Evolutionary conservation across 53 echinoderm and acorn worm genomes (phyloP).

Genomic region (Crossaster papposus): DNA sequence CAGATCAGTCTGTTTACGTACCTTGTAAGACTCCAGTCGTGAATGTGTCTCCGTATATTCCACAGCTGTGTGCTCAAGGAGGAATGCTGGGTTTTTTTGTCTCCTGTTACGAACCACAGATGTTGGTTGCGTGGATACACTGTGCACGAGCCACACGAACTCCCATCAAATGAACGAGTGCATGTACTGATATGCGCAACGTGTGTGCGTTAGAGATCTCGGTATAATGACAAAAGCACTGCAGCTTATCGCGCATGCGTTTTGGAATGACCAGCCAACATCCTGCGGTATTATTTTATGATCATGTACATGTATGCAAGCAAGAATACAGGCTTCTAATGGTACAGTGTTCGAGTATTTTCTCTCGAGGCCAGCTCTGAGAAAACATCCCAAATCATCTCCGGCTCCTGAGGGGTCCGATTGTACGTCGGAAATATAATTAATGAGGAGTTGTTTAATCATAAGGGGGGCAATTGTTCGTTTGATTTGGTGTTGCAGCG

Average conservation of each 20-base stretch:
- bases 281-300: conserved; percentile 3
- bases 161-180: background rate
- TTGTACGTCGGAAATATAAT: too few relatives aligned
- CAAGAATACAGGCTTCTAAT: background rate
- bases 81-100: conserved; percentile 2
- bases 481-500: too few relatives aligned
- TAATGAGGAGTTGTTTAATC: too few relatives aligned
- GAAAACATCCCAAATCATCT: too few relatives aligned
- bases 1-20: conserved; percentile 12
- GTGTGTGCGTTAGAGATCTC: background rate
- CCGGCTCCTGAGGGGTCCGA: too few relatives aligned
- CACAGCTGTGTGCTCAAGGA: background rate
- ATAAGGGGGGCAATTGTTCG: too few relatives aligned
- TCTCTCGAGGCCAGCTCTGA: too few relatives aligned
- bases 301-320: background rate
- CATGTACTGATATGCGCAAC: too few relatives aligned
- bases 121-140: conserved; percentile 53
- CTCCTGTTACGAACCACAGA: conserved; percentile 25
- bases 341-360: background rate
- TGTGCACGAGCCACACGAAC: background rate
- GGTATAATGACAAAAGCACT: background rate
- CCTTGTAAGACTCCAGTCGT: background rate
- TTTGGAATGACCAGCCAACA: background rate
- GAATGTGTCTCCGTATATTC: background rate
- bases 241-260: background rate